These are phyloP conservation scores for Channa maculata DNA, from an alignment of 2,113 vertebrate species.

Conservation along the genomic window DNA sequence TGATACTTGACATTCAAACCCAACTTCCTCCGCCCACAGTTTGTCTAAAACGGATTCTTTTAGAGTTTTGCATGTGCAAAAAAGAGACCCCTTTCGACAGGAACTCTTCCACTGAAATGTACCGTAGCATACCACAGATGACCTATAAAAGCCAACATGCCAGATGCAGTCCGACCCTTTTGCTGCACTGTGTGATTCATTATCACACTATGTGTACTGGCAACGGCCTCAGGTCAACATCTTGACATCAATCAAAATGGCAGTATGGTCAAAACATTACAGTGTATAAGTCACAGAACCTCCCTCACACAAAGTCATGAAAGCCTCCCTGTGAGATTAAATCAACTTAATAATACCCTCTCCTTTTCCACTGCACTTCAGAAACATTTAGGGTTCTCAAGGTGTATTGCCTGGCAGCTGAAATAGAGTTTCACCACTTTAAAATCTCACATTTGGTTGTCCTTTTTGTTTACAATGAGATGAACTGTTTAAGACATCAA, in stretches of 20 bases:
- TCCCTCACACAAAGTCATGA: constrained; percentile 5
- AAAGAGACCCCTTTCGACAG: constrained; percentile 45
- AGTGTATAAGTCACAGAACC: constrained; percentile 22
- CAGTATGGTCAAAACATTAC: constrained; percentile 20
- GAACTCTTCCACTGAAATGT: constrained; percentile 20
- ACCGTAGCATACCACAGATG: constrained; percentile 38
- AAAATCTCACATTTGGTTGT: constrained; percentile 42
- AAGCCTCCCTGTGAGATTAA: constrained; percentile 30
- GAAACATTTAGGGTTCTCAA: constrained; percentile 31
- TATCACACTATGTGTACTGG: constrained; percentile 27
- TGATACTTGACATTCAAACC: constrained; percentile 75
- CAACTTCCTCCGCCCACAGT: constrained; percentile 73
- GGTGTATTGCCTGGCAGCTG: constrained; percentile 17
- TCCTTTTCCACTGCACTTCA: constrained; percentile 51
- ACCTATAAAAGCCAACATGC: constrained; percentile 59
- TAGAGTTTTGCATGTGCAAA: constrained; percentile 27
- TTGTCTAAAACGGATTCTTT: constrained; percentile 46
- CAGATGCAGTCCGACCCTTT: constrained; percentile 50
- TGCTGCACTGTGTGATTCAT: constrained; percentile 41
- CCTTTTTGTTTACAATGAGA: constrained; percentile 35
- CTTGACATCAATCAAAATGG: constrained; percentile 26
- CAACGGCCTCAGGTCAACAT: constrained; percentile 23
- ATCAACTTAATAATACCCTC: constrained; percentile 34
- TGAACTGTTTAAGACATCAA: constrained; percentile 10
- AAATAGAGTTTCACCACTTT: constrained; percentile 16